Percentiles rank a stretch among this genome's conserved stretches.
These are phyloP conservation scores for Melieria picta DNA, from an alignment of 2,888 invertebrate species.

Conservation along the genomic window DNA sequence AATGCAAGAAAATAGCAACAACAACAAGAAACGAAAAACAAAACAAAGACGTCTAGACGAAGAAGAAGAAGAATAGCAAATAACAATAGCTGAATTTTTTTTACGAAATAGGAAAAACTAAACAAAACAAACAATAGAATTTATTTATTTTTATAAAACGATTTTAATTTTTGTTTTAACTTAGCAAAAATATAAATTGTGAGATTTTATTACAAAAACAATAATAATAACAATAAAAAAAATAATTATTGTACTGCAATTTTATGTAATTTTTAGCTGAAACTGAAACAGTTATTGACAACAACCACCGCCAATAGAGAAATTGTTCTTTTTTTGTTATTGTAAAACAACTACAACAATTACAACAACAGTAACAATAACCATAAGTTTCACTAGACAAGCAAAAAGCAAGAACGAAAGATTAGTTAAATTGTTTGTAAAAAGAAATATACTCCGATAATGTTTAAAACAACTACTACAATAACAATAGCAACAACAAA, in stretches of 20 bases:
- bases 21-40: slow-evolving; percentile 9
- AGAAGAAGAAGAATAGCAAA: slow-evolving; percentile 35
- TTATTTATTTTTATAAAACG: slow-evolving; percentile 31
- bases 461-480: background rate
- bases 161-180: slow-evolving; percentile 3
- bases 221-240: slow-evolving; percentile 4
- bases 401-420: no score
- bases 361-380: background rate
- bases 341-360: background rate
- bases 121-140: slow-evolving; percentile 25
- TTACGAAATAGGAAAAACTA: slow-evolving; percentile 31
- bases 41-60: background rate
- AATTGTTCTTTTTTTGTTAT: background rate
- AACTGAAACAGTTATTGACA: background rate
- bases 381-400: background rate
- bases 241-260: background rate
- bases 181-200: slow-evolving; percentile 31
- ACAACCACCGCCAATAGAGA: slow-evolving; percentile 15
- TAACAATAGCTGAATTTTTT: slow-evolving; percentile 44
- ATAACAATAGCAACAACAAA: slow-evolving; percentile 22
- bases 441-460: slow-evolving; percentile 10
- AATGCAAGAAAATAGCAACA: slow-evolving; percentile 6
- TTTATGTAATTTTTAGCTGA: no score
- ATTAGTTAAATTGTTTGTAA: no score
- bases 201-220: slow-evolving; percentile 22